Percentiles rank a stretch among this genome's conserved stretches.
Evolutionary conservation across 2,888 invertebrate genomes (phyloP).

Genomic region (Chymomyza fuscimana): DNA sequence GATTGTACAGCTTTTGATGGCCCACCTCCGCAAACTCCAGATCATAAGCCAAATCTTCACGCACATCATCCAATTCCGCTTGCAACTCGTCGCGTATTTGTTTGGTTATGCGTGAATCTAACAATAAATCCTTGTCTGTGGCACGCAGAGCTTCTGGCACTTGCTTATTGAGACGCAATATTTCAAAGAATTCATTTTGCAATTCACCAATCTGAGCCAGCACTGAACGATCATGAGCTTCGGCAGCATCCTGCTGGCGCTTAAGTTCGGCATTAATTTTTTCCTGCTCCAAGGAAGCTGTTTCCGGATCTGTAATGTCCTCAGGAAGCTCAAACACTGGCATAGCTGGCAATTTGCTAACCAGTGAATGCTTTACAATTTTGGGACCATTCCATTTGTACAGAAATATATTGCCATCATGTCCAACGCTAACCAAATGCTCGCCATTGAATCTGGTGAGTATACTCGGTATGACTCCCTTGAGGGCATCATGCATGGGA

Average conservation of each 20-base stretch:
- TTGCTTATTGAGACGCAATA: constrained; percentile 81
- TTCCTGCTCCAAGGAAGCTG: constrained; percentile 82
- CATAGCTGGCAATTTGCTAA: constrained; percentile 16
- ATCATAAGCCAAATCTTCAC: constrained; percentile 85
- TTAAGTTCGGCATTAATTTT: constrained; percentile 84
- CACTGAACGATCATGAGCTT: constrained; percentile 83
- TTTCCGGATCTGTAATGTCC: constrained; percentile 72
- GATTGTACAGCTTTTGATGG: constrained; percentile 83
- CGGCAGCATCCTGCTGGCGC: constrained; percentile 73
- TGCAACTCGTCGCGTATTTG: constrained; percentile 83
- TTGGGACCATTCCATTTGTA: constrained; percentile 81
- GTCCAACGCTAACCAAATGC: constrained; percentile 84
- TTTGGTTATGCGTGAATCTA: constrained; percentile 85
- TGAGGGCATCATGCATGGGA: constrained; percentile 88
- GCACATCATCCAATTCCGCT: constrained; percentile 83
- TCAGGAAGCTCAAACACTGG: constrained; percentile 28
- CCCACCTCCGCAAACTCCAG: constrained; percentile 85
- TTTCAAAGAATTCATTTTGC: constrained; percentile 82
- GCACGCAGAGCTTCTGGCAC: constrained; percentile 83
- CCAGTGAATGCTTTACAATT: constrained; percentile 2
- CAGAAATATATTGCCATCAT: constrained; percentile 89
- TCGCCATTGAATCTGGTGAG: constrained; percentile 83
- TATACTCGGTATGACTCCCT: constrained; percentile 85
- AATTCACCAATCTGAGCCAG: constrained; percentile 82
- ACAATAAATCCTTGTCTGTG: constrained; percentile 83